Base-by-base conservation (phyloP, 2,888 invertebrate species). In the Sinhomidia bicolor region DNA sequence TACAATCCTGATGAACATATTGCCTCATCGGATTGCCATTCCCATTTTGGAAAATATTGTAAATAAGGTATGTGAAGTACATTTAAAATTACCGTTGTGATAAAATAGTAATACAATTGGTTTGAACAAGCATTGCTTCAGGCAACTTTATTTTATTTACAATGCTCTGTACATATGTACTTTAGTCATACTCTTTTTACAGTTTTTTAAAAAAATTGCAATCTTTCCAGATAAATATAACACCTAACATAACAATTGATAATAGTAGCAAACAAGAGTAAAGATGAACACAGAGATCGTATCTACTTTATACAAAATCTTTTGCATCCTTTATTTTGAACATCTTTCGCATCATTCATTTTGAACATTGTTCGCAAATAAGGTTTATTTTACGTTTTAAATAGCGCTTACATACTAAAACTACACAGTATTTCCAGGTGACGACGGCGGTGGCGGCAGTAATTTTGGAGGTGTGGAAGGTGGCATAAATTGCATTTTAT, bases 1-100 rank as follows among this genome's bases (percentile, higher is more conserved):
- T 51, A 93, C 94, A 91, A 93, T 94, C 32, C 93, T 95, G 14
- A 93, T 94, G 91, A 91, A 91, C 82, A 71, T 91, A 74, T 85
- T 92, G 57, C 92, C 92, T 23, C 92, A 92, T 62, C 65, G 85
- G 57, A 68, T 92, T 23, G 92, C 90, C 26, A 89, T 90, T 47
- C 90, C 90, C 71, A 88, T 91, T 81, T 89, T 92, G 17, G 91
- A 92, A 32, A 90, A 84, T 57, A 88, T 92, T 41, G 88, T 90
- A 14, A 90, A 92, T 85, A 92, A 92, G 92, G 92, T 91, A 60
- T 47, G 47, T 7, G 41, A 47, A 14, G 10, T 47, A 6, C 10
- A 14, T 47, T 47, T 47, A 10, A 47, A 10, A 47, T 14, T 14
- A 47, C 47, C 14, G 4, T 10, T 47, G 47, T 14, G 47, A 54